phyloP scores from a whole-genome alignment of 2,888 invertebrate genomes.

The Drosophila aldrichi region DNA sequence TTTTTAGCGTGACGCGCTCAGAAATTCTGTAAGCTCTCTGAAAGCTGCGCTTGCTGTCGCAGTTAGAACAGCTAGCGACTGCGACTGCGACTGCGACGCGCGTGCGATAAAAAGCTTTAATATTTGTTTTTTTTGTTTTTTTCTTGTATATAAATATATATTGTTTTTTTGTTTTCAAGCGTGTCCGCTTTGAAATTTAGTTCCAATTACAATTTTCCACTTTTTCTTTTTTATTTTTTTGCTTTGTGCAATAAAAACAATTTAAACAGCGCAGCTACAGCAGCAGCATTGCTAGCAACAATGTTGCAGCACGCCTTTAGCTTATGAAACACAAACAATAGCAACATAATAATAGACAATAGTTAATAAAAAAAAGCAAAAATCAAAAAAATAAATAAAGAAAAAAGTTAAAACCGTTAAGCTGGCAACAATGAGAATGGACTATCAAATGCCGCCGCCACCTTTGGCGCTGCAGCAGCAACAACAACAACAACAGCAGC shows the following conservation, averaged over 20 bases:
- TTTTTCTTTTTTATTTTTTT: not conserved
- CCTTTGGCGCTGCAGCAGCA: slow-evolving; percentile 81
- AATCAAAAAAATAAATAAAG: not conserved
- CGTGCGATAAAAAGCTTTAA: slow-evolving; percentile 65
- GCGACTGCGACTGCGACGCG: slow-evolving; percentile 28
- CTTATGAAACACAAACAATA: slow-evolving; percentile 11
- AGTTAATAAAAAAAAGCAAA: not conserved
- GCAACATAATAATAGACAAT: slow-evolving; percentile 7
- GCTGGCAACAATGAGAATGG: slow-evolving; percentile 83
- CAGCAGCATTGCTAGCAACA: slow-evolving; percentile 22
- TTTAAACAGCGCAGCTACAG: slow-evolving; percentile 21
- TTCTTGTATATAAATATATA: not conserved
- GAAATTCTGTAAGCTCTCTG: slow-evolving; percentile 39
- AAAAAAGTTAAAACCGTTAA: slow-evolving; percentile 8
- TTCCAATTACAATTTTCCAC: slow-evolving; percentile 16
- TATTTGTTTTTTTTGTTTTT: slow-evolving; percentile 16
- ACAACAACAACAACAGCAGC: slow-evolving; percentile 62
- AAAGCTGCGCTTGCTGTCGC: slow-evolving; percentile 51
- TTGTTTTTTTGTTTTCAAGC: slow-evolving; percentile 17
- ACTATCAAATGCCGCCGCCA: slow-evolving; percentile 85
- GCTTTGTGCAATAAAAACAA: slow-evolving; percentile 26
- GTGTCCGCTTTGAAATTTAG: slow-evolving; percentile 16
- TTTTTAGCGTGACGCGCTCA: slow-evolving; percentile 30
- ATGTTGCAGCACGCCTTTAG: slow-evolving; percentile 35
- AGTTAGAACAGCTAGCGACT: slow-evolving; percentile 28